Evolutionary conservation across 2,113 vertebrate genomes (phyloP), one percentile per base, ranked within the genome.

Genomic region (Dendropsophus ebraccatus): DNA sequence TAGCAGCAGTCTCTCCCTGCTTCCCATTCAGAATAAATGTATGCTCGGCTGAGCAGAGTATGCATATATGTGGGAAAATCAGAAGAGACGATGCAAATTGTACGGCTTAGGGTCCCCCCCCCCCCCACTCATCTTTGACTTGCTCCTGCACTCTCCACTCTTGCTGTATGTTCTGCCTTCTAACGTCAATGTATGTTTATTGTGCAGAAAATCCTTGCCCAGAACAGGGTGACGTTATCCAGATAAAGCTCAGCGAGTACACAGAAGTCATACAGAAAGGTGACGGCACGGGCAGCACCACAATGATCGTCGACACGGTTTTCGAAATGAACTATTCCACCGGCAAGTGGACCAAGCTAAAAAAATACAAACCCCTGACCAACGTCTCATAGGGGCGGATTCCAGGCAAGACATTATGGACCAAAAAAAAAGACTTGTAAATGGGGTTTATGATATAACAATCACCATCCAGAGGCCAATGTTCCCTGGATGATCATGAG

Each of bases 281-380:
- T 0, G 98, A 99, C 28, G 98, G 98, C 90, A 99, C 96, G 1
- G 98, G 98, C 92, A 99, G 96, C 92, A 99, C 97, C 92, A 99
- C 98, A 87, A 99, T 99, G 98, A 93, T 99, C 91, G 98, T 99
- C 87, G 98, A 99, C 92, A 99, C 98, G 0, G 97, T 99, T 89
- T 99, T 99, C 83, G 98, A 99, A 95, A 99, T 99, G 98, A 99
- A 99, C 96, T 99, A 99, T 86, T 96, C 97, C 82, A 99, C 98
- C 6, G 98, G 98, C 90, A 96, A 99, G 95, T 99, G 98, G 98
- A 99, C 97, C 49, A 96, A 98, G 87, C 97, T 99, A 93, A 99
- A 99, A 94, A 99, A 99, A 92, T 98, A 99, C 95, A 99, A 99
- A 91, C 98, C 98, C 88, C 97, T 99, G 92, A 97, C 97, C 90